Evolutionary conservation across 2,113 vertebrate genomes (phyloP), one percentile per base, ranked within the genome.

Genomic region (Malaclemys terrapin): DNA sequence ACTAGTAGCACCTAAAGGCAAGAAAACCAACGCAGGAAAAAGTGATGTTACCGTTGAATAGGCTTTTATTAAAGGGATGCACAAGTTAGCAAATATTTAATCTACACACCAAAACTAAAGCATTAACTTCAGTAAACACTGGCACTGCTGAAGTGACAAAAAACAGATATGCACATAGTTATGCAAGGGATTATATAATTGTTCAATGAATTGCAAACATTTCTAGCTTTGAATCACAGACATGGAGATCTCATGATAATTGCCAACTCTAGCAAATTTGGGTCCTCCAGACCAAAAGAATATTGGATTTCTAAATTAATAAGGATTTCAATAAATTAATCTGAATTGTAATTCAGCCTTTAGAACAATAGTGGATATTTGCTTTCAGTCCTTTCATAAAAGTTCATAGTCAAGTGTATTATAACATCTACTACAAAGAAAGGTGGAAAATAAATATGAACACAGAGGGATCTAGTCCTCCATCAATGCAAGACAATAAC

Each of bases 311-410:
- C 81, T 57, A 88, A 78, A 50, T 84, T 80, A 49, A 84, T 84
- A 84, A 53, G 56, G 47, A 80, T 69, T 65, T 69, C 50, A 92
- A 92, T 65, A 76, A 84, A 80, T 92, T 69, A 50, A 79, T 56
- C 31, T 57, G 83, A 84, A 84, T 69, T 88, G 57, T 92, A 92
- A 88, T 92, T 62, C 72, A 53, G 80, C n/a, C 56, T 84, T 80
- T 53, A 69, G 83, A 91, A 27, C 38, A 47, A 45, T 75, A 75
- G 11, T 76, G 12, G 24, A 3, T 76, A 45, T 27, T 76, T 47
- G 22, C 38, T 14, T 45, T 76, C 22, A 76, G 25, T 47, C 42
- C 75, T 45, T 76, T 76, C 24, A 76, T 47, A 76, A 27, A 76
- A 76, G 38, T 76, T 47, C 25, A 45, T 45, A 47, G 24, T 76